Base-by-base conservation (phyloP, 2,113 vertebrate genomes). In the Centropus bengalensis region DNA sequence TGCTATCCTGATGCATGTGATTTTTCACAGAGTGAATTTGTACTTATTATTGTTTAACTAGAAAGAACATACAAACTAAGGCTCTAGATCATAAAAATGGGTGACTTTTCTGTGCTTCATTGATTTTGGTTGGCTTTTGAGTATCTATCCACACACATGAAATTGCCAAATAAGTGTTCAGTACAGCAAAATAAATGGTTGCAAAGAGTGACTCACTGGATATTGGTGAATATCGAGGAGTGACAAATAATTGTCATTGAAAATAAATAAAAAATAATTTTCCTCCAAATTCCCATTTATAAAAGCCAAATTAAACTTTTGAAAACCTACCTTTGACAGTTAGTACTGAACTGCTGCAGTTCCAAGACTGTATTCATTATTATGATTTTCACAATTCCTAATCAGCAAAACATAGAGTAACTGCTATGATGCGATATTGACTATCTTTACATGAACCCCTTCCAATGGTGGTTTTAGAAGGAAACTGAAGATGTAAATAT, bases 381-480 rank as follows among this genome's bases (percentile, higher is more conserved):
- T n/a, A 21, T 14, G 8, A 58, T 91, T 82, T 73, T 77, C 91
- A 77, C 44, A 82, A 70, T 60, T n/a, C 32, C 8, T 80, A 93
- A 91, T 86, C 38, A 82, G 51, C 76, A 58, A 69, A 93, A 88
- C 27, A 49, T 75, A 95, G 84, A 92, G 54, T 7, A 86, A 45
- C 33, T 70, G 40, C 75, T 88, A 64, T 36, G 76, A 69, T 44
- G 32, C 84, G 66, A 78, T 70, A 77, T 36, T 67, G 94, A 76
- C n/a, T 79, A 32, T 67, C 20, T 95, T 79, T 69, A 55, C 76
- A 49, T 67, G 21, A 14, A 36, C 6, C 73, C 49, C 23, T 49
- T 49, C 19, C 8, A 8, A 47, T 21, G 47, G 16, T 45, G 7
- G 20, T 22, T 10, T 49, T 59, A 71, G 13, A 45, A 75, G 56